Base-by-base conservation (phyloP, 2,888 invertebrate species). In the Phyto melanocephala region DNA sequence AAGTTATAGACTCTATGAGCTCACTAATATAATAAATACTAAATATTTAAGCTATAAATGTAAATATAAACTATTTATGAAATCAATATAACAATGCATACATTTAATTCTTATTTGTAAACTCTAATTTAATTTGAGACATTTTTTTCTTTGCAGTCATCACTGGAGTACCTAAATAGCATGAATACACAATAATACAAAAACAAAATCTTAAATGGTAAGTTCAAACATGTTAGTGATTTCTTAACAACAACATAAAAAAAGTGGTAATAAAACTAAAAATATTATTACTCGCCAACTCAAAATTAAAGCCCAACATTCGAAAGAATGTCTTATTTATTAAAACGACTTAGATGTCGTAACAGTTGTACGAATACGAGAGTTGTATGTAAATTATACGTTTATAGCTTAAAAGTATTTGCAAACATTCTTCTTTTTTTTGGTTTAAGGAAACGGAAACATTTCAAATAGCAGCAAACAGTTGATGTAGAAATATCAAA, bases 401-500 rank as follows among this genome's bases (percentile, higher is more conserved):
- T 60, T 81, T 65, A 28, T 33, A 47, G 20, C n/a, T 42, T n/a
- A 42, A 60, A 56, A 45, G 15, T 42, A 24, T 78, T 65, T 72
- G 17, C 52, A 47, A 77, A 56, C 11, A 24, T 65, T 78, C 56
- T 78, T 67, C 67, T 76, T 79, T 28, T 28, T 28, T 28, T 5
- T 28, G 28, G 3, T 76, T 79, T 62, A 70, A 67, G 82, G 82
- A 82, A 82, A 82, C 79, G 82, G 82, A 82, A 71, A 82, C 75
- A 82, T 71, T 82, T 79, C 62, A 67, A 75, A 76, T 78, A 71
- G 70, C 58, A 78, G 52, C 68, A 58, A 62, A 52, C 62, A 70
- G 40, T 60, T 17, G 54, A 70, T 68, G 45, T 52, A n/a, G n/a
- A n/a, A n/a, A n/a, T n/a, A n/a, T n/a, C n/a, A n/a, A n/a, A n/a